Evolutionary conservation across 1,140 invertebrate genomes (phyloP).

Genomic region (Bathynomus jamesi): DNA sequence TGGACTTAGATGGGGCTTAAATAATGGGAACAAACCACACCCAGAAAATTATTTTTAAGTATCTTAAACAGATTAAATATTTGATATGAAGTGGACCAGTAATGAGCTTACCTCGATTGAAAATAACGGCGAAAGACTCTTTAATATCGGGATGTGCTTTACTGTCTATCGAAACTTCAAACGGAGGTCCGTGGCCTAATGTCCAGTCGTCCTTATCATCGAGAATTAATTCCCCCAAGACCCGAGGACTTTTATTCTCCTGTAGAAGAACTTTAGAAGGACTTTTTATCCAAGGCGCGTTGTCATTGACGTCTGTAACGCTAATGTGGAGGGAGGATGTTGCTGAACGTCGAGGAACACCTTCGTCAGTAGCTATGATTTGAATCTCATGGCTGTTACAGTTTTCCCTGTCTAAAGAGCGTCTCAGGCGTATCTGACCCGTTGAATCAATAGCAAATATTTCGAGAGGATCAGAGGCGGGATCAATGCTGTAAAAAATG

Average conservation of each 20-base stretch:
- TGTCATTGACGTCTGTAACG: constrained; percentile 85
- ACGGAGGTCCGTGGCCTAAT: constrained; percentile 21
- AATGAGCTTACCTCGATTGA: too few relatives aligned
- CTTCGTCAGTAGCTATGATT: constrained; percentile 90
- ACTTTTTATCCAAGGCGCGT: constrained; percentile 53
- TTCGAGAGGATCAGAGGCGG: constrained; percentile 75
- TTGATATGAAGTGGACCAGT: too few relatives aligned
- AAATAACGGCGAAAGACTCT: constrained; percentile 14
- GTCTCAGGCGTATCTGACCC: constrained; percentile 69
- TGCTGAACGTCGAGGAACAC: constrained; percentile 83
- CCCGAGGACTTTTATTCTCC: constrained; percentile 16
- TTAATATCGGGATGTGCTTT: constrained; percentile 6
- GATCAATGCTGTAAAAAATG: constrained; percentile 75
- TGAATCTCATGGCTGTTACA: constrained; percentile 85
- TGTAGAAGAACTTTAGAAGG: constrained; percentile 7
- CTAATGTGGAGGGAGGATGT: constrained; percentile 83
- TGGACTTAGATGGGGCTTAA: too few relatives aligned
- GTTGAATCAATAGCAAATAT: constrained; percentile 86
- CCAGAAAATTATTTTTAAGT: too few relatives aligned
- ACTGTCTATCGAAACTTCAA: constrained; percentile 13
- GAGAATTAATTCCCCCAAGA: constrained; percentile 8
- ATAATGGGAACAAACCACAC: too few relatives aligned
- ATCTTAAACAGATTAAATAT: too few relatives aligned
- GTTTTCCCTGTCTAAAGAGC: constrained; percentile 64
- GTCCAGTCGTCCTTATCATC: constrained; percentile 24